A percentile compares a stretch with the other conserved stretches of the same genome.
Evolutionary conservation across 2,113 vertebrate genomes (phyloP).

Genomic region (Neolamprologus sp.): DNA sequence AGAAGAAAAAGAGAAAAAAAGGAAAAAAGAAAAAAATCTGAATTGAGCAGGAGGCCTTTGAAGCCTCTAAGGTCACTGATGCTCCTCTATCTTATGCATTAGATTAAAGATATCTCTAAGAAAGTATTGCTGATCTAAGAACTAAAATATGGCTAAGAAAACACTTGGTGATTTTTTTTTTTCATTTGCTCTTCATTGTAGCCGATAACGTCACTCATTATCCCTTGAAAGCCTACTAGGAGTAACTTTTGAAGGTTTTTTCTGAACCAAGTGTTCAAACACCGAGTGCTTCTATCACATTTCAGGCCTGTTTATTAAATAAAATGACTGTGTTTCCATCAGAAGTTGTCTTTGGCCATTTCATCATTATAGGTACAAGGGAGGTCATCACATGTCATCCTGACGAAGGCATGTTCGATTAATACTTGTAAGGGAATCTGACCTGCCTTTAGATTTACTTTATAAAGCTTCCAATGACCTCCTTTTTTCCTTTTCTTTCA

Average conservation of each 20-base stretch:
- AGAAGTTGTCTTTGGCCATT: neutral
- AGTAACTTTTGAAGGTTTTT: neutral
- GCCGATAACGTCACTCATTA: neutral
- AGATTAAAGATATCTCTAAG: constrained; percentile 3
- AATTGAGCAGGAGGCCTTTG: neutral
- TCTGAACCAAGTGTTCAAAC: neutral
- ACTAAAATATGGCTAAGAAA: neutral
- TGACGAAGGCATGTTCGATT: neutral
- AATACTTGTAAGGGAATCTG: neutral
- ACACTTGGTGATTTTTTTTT: neutral
- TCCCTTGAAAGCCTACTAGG: neutral
- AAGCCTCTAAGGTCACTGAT: neutral
- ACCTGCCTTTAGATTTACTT: neutral
- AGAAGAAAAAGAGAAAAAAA: neutral
- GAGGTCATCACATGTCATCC: neutral
- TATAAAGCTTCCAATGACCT: neutral
- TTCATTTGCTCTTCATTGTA: too few species aligned
- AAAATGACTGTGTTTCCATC: neutral
- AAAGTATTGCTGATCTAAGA: constrained; percentile 10
- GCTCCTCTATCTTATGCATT: neutral
- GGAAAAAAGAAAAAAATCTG: neutral
- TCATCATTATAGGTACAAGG: neutral
- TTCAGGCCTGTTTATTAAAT: neutral
- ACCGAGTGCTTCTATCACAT: neutral
- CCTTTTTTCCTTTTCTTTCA: neutral